A percentile compares a stretch with the other conserved stretches of the same genome.
These are phyloP conservation scores for Serilophus lunatus DNA, from an alignment of 2,113 vertebrate species.

Conservation along the genomic window DNA sequence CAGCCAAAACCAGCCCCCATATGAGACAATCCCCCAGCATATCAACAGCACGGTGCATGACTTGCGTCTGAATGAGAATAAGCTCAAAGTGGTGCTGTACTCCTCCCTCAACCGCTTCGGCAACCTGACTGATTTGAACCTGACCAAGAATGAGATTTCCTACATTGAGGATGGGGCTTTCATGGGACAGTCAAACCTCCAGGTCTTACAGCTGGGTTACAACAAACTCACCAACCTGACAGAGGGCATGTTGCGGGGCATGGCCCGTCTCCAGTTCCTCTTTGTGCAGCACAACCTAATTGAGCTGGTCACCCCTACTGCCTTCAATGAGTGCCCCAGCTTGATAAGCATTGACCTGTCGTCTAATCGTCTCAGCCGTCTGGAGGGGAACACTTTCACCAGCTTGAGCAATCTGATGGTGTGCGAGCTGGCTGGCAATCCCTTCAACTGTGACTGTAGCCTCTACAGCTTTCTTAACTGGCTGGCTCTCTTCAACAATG, in stretches of 20 bases:
- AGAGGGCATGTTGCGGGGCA: conserved; percentile 92
- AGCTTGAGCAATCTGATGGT: conserved; percentile 87
- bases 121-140: conserved; percentile 96
- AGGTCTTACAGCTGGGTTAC: conserved; percentile 95
- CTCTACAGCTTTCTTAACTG: conserved; percentile 92
- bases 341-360: conserved; percentile 96
- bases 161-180: conserved; percentile 98
- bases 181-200: conserved; percentile 91
- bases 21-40: conserved; percentile 97
- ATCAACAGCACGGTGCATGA: conserved; percentile 99
- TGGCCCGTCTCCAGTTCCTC: conserved; percentile 93
- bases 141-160: conserved; percentile 97
- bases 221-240: conserved; percentile 96
- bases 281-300: conserved; percentile 98
- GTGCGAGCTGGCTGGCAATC: conserved; percentile 93
- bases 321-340: conserved; percentile 94
- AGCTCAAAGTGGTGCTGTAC: conserved; percentile 93
- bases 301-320: conserved; percentile 89
- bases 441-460: conserved; percentile 95
- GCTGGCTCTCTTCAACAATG: conserved; percentile 94
- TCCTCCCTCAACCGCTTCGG: conserved; percentile 94
- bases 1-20: conserved; percentile 98
- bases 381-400: conserved; percentile 89
- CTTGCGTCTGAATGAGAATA: conserved; percentile 95
- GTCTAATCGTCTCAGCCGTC: conserved; percentile 90